Percentiles rank a stretch among this genome's conserved stretches.
phyloP scores from a whole-genome alignment of 2,797 vertebrate species.

The Phylloscopus collybita region DNA sequence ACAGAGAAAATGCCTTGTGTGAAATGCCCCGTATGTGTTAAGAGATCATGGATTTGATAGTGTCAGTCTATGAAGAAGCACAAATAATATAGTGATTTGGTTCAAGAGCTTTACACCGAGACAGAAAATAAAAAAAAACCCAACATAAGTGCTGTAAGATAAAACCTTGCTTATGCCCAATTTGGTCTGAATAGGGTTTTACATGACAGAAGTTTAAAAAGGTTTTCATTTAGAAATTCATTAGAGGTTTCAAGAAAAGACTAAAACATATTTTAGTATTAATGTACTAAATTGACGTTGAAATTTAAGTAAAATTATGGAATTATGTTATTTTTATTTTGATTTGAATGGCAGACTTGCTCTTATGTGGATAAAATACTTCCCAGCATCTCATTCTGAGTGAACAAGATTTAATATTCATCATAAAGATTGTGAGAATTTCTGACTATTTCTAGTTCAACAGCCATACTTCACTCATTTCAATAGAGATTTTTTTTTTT shows the following conservation, averaged over 20 bases:
- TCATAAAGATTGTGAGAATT: not conserved
- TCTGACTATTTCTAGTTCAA: not conserved
- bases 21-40: not conserved
- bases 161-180: not conserved
- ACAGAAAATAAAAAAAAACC: not conserved
- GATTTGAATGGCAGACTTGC: not conserved
- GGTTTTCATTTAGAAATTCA: not conserved
- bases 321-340: not conserved
- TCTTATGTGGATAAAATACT: not conserved
- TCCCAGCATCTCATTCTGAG: not conserved
- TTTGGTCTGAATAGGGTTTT: not conserved
- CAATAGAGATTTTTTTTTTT: not conserved
- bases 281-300: not conserved
- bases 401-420: not conserved
- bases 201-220: not conserved
- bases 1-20: slow-evolving; percentile 12
- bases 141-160: not conserved
- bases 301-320: not conserved
- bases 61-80: not conserved
- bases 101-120: not conserved
- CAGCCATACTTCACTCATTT: not conserved
- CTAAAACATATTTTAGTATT: not conserved
- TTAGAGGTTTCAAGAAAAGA: not conserved
- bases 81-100: not conserved
- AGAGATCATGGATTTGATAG: slow-evolving; percentile 31